Conservation (phyloP, 1,140 invertebrate species). For the Drosophila persimilis region DNA sequence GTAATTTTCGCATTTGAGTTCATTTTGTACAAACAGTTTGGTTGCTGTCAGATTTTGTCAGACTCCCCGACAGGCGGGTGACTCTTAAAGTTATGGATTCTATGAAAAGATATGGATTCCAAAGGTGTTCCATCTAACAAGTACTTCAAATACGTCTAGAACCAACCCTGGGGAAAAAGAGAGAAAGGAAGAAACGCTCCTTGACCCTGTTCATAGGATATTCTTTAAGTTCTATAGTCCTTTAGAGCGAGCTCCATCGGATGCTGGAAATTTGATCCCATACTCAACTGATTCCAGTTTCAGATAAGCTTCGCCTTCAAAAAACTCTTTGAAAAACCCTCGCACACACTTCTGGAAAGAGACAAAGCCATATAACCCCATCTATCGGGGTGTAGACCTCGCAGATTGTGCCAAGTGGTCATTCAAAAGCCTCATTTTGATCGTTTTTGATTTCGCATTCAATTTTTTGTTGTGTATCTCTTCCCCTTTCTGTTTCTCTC, state of each 20-base stretch:
- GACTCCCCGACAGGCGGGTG: conserved; percentile 9
- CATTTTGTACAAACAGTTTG: conserved; percentile 63
- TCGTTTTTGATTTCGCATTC: conserved; percentile 73
- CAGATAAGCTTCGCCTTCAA: background rate
- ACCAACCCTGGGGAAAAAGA: background rate
- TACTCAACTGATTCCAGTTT: no score
- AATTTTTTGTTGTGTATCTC: conserved; percentile 33
- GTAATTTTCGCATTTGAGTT: conserved; percentile 82
- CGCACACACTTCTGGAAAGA: conserved; percentile 8
- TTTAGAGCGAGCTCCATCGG: no score
- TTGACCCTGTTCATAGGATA: no score
- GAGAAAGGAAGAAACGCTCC: no score
- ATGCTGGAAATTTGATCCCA: no score
- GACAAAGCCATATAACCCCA: conserved; percentile 21
- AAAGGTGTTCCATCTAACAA: no score
- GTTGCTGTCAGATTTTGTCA: conserved; percentile 43
- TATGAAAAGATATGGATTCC: no score
- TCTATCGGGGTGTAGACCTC: conserved; percentile 59
- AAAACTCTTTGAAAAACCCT: conserved; percentile 44
- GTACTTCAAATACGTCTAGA: background rate
- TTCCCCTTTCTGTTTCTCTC: conserved; percentile 56
- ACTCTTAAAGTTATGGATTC: background rate
- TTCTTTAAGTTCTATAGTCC: no score
- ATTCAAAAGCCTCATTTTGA: conserved; percentile 71
- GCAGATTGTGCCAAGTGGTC: conserved; percentile 75